phyloP scores from a whole-genome alignment of 2,797 vertebrate species.

The Schizopygopsis pylzovi region DNA sequence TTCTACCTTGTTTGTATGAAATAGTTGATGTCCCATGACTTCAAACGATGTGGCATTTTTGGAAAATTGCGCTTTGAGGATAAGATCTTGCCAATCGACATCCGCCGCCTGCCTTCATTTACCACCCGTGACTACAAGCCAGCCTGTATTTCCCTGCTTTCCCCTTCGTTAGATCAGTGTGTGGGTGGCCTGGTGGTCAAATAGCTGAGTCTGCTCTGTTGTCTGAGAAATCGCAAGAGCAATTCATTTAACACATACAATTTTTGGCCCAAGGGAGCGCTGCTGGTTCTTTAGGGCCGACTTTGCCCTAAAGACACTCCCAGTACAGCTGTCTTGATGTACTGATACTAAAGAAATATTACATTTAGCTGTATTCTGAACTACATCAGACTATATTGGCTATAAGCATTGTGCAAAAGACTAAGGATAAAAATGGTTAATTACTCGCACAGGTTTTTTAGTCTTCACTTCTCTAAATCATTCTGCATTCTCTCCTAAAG shows the following conservation, averaged over 20 bases:
- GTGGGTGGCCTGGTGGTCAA: conserved; percentile 58
- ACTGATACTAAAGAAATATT: conserved; percentile 3
- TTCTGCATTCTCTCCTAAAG: background rate
- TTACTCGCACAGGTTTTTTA: background rate
- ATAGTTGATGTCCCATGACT: conserved; percentile 57
- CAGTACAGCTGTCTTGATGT: background rate
- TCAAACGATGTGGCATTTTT: conserved; percentile 58
- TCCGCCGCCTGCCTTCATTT: conserved; percentile 49
- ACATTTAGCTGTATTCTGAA: background rate
- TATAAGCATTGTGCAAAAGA: background rate
- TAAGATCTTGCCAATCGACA: conserved; percentile 56
- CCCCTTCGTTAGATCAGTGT: conserved; percentile 44
- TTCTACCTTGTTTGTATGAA: conserved; percentile 58
- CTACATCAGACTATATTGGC: background rate
- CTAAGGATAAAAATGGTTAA: background rate
- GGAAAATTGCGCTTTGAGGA: conserved; percentile 54
- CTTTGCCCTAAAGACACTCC: conserved; percentile 1
- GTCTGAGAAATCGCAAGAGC: conserved; percentile 37
- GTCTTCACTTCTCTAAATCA: background rate
- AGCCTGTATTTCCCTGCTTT: conserved; percentile 20
- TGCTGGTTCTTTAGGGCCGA: background rate
- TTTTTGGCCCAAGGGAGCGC: conserved; percentile 23
- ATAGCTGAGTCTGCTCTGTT: conserved; percentile 47
- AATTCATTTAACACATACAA: conserved; percentile 47
- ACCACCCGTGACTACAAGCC: conserved; percentile 41